Percentiles rank a stretch among this genome's conserved stretches.
Evolutionary conservation across 2,888 invertebrate genomes (phyloP).

Genomic region (Sericinus montela): DNA sequence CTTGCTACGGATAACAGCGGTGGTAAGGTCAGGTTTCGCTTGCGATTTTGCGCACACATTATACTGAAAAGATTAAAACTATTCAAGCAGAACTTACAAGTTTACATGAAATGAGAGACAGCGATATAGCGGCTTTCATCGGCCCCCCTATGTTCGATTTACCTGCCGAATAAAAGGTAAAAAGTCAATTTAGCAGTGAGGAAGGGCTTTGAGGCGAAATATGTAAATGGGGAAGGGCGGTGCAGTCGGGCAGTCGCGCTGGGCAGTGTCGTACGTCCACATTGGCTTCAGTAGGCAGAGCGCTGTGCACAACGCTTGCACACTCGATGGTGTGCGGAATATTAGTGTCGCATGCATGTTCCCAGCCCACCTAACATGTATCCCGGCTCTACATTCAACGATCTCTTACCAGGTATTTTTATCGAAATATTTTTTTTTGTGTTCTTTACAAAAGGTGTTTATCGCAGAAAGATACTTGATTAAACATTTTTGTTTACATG

Average conservation of each 20-base stretch:
- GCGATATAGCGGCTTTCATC: constrained; percentile 55
- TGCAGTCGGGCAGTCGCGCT: constrained; percentile 58
- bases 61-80: constrained; percentile 20
- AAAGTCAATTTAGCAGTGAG: constrained; percentile 75
- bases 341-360: constrained; percentile 28
- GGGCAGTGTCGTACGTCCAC: constrained; percentile 39
- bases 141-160: constrained; percentile 69
- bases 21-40: constrained; percentile 14
- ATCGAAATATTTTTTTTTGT: neutral
- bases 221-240: constrained; percentile 75
- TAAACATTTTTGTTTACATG: too few relatives aligned
- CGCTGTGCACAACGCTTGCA: constrained; percentile 36
- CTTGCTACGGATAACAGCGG: constrained; percentile 13
- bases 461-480: too few relatives aligned
- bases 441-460: too few relatives aligned
- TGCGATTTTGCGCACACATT: constrained; percentile 28
- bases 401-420: constrained; percentile 54
- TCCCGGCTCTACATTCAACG: constrained; percentile 65
- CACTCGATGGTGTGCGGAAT: constrained; percentile 31
- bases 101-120: constrained; percentile 46
- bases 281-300: constrained; percentile 30
- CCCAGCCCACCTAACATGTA: constrained; percentile 45
- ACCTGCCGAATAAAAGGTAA: constrained; percentile 77
- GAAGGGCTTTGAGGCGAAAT: constrained; percentile 71
- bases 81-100: constrained; percentile 22